Base-by-base conservation (phyloP, 2,797 vertebrate genomes). In the Micrastur ruficollis region DNA sequence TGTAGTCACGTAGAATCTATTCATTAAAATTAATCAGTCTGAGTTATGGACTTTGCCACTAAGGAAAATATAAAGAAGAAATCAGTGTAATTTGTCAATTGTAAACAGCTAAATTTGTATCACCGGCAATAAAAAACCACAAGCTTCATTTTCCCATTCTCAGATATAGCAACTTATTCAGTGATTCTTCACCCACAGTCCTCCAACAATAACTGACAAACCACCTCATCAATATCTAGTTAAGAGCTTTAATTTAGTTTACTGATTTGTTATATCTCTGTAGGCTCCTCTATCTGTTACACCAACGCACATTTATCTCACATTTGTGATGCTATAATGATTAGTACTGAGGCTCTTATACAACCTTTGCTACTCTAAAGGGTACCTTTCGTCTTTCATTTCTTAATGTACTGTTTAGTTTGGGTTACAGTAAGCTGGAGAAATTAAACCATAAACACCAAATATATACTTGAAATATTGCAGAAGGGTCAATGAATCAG, bases 21-120 rank as follows among this genome's bases (percentile, higher is more conserved):
- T 95, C 49, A 76, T 95, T 97, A 91, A 95, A 97, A 78, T 91
- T 46, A 93, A 94, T 96, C 80, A 72, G 36, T 65, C 56, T 67
- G 65, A 92, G 66, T 94, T 70, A 47, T 32, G 46, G 94, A 79
- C 83, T 97, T 95, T 89, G 73, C 42, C 81, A 85, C 61, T 83
- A 92, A 95, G 75, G 62, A 93, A 87, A 94, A 96, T 94, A 75
- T 80, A 86, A 93, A 95, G 90, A 93, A 46, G 29, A 94, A 92
- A 94, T 55, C 67, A 81, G 40, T 85, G 44, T 47, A 62, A 93
- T 79, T 71, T 92, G 92, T 75, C 23, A 71, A 5, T 50, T 92
- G 70, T 83, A 85, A 94, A 72, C 31, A 16, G 44, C 42, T 81
- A 44, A 49, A 87, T 94, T 93, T 75, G 22, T 84, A 61, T 79